These are phyloP conservation scores for human (Homo sapiens) DNA, from an alignment of 2,113 vertebrate species.

Conservation along the genomic window GRCh38 chr1:9807501-9808000, in stretches of 20 bases:
- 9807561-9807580: not conserved
- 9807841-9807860: rapidly evolving
- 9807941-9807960: not conserved
- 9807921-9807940: no score
- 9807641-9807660: rapidly evolving
- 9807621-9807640: not conserved
- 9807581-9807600: not conserved
- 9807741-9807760: not conserved
- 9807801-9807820: not conserved
- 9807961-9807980: rapidly evolving
- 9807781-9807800: not conserved
- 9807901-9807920: not conserved
- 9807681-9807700: rapidly evolving
- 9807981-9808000: no score
- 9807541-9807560: not conserved
- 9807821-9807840: no score
- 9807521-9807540: not conserved
- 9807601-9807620: not conserved
- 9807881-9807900: not conserved
- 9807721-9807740: no score
- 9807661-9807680: rapidly evolving
- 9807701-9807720: no score
- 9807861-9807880: not conserved
- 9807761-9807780: not conserved
- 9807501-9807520: not conserved